Percentiles rank a stretch among this genome's conserved stretches.
Conservation (phyloP, 2,888 invertebrate genomes). For the Stenurella melanura region DNA sequence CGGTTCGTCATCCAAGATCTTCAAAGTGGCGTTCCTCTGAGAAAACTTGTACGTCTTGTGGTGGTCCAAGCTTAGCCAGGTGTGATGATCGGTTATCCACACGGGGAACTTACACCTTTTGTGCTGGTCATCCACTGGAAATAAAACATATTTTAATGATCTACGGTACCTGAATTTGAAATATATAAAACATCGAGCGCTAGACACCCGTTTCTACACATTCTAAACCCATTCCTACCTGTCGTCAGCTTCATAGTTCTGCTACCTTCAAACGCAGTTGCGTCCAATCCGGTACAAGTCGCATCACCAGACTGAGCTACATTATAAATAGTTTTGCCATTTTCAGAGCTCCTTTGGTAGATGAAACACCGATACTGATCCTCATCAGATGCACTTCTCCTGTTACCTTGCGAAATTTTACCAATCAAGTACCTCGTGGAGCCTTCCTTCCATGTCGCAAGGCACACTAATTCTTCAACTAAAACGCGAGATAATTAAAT, state of each 20-base stretch:
- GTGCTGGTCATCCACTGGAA: constrained; percentile 83
- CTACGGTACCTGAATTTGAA: neutral
- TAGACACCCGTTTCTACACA: neutral
- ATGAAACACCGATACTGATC: constrained; percentile 90
- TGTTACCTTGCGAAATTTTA: constrained; percentile 79
- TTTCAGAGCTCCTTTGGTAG: constrained; percentile 77
- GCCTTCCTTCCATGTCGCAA: constrained; percentile 90
- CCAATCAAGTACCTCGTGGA: constrained; percentile 87
- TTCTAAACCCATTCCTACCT: constrained; percentile 73
- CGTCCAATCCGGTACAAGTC: constrained; percentile 83
- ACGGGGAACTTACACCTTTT: constrained; percentile 85
- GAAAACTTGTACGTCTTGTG: constrained; percentile 84
- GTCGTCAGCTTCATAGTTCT: constrained; percentile 85
- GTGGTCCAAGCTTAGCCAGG: constrained; percentile 87
- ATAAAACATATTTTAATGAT: neutral
- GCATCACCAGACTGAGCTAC: constrained; percentile 88
- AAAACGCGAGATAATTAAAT: constrained; percentile 43
- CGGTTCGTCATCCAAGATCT: constrained; percentile 70
- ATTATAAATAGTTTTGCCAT: constrained; percentile 78
- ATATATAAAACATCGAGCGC: neutral
- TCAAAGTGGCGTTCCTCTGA: constrained; percentile 82
- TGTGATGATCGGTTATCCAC: constrained; percentile 87
- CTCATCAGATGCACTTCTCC: constrained; percentile 80
- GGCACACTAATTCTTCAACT: constrained; percentile 88
- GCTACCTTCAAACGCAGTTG: constrained; percentile 85